Percentiles rank a stretch among this genome's conserved stretches.
Conservation (phyloP, 2,888 invertebrate genomes). For the Aporophyla nigra region DNA sequence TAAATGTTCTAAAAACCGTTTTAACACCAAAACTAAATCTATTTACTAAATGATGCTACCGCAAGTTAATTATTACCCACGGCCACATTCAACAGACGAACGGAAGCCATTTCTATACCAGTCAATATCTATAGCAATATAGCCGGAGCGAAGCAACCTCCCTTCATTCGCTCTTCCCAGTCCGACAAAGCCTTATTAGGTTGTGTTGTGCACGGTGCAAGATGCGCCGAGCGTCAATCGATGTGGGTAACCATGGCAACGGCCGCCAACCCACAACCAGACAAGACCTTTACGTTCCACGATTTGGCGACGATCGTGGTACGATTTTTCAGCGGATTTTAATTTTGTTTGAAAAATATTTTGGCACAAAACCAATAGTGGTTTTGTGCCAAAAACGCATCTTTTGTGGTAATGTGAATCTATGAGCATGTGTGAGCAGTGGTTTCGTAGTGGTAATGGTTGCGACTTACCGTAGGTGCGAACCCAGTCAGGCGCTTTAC, state of each 20-base stretch:
- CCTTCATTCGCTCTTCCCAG: constrained; percentile 45
- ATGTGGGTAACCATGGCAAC: constrained; percentile 85
- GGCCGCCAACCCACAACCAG: constrained; percentile 70
- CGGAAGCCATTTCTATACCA: constrained; percentile 9
- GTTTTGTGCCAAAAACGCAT: too few species aligned
- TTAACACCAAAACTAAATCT: constrained; percentile 3
- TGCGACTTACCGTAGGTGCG: too few species aligned
- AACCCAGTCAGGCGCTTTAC: too few species aligned
- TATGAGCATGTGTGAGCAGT: too few species aligned
- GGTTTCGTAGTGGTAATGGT: too few species aligned
- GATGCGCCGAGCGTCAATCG: constrained; percentile 87
- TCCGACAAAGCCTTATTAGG: constrained; percentile 77
- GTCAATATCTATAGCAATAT: constrained; percentile 1
- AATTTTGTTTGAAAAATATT: background rate
- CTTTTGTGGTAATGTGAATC: background rate
- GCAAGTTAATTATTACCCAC: constrained; percentile 16
- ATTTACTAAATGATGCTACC: constrained; percentile 1
- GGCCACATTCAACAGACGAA: constrained; percentile 34
- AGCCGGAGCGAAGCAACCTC: constrained; percentile 19
- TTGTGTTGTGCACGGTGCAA: constrained; percentile 84
- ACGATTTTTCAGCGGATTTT: constrained; percentile 23
- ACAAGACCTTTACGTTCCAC: constrained; percentile 62
- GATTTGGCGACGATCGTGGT: constrained; percentile 41
- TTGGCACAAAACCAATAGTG: background rate
- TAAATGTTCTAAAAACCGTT: background rate